Base-by-base conservation (phyloP, 2,888 invertebrate species). In the Ophonus ardosiacus region DNA sequence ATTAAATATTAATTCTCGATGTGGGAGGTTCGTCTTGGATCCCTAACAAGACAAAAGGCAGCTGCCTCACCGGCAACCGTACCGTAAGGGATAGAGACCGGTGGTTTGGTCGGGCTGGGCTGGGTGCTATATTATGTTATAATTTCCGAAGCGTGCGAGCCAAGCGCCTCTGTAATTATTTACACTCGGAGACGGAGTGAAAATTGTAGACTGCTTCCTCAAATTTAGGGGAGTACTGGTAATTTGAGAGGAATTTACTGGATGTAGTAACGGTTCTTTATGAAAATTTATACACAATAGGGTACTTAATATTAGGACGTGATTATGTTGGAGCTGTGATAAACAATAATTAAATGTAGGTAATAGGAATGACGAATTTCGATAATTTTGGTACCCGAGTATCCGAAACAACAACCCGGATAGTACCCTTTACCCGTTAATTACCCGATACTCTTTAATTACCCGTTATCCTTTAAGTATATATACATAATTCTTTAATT, bases 1-100 rank as follows among this genome's bases (percentile, higher is more conserved):
- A 84, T 84, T 84, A 84, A 84, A 84, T 84, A 84, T 84, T 84
- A 84, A 84, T 84, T 84, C 51, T 84, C 84, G 43, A 84, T 84
- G 84, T 84, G 84, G 84, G 84, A 84, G 84, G 61, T 74, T 40
- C 43, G 18, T 74, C 71, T 59, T 38, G 15, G 24, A 57, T 13
- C 78, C 38, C 24, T 80, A 61, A 61, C 38, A 38, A 80, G 80
- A 63, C 59, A 59, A 31, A 57, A 59, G 31, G 56, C 80, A 80
- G 80, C 80, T 80, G 78, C 78, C 57, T 74, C 6, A 6, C 43
- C 43, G 43, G 7, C 31, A 31, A 31, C 71, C 17, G 38, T 71
- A 43, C 71, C 71, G 71, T 40, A 38, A 65, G 21, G 21, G 63
- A 21, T 51, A 13, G 10, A 15, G 74, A 17, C 76, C 17, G 15